Evolutionary conservation across 2,113 vertebrate genomes (phyloP), one percentile per base, ranked within the genome.

Genomic region (Zeus faber): DNA sequence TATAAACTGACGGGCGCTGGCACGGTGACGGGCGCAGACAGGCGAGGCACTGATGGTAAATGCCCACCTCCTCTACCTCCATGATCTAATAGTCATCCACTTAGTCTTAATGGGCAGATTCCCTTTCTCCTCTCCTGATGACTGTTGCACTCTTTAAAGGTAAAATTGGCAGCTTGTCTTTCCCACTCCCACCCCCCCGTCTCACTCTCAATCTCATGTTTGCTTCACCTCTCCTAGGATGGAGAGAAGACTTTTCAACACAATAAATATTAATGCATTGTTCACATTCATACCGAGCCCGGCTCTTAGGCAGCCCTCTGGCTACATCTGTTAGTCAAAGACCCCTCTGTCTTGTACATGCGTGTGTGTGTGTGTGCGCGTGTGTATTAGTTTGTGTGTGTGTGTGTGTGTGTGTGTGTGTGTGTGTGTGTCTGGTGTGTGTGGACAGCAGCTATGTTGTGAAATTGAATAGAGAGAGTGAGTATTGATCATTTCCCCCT

Each of bases 11-110:
- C n/a, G n/a, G n/a, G n/a, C n/a, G n/a, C n/a, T n/a, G n/a, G n/a
- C n/a, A n/a, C n/a, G n/a, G n/a, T n/a, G n/a, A n/a, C n/a, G n/a
- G n/a, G n/a, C n/a, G n/a, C n/a, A n/a, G n/a, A n/a, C n/a, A n/a
- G n/a, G n/a, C n/a, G n/a, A n/a, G n/a, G 66, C 65, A 48, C 76
- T 85, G 79, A 82, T 86, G 85, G 82, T 87, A 85, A 88, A 88
- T 79, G 79, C 72, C 75, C 82, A 85, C 79, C 83, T 85, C 81
- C 80, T 84, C 9, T 85, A 85, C 81, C 79, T 85, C 80, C 61
- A 43, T 88, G 86, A 88, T 87, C 85, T 89, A 88, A 88, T 88
- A 88, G 83, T 84, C 78, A 68, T 76, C 76, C 86, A 87, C 85
- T 88, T 87, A 84, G 77, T 77, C 74, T 83, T 88, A 88, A 85